These are phyloP conservation scores for Hermaeophaga mercurialis DNA, from an alignment of 2,888 invertebrate genomes.

Conservation along the genomic window DNA sequence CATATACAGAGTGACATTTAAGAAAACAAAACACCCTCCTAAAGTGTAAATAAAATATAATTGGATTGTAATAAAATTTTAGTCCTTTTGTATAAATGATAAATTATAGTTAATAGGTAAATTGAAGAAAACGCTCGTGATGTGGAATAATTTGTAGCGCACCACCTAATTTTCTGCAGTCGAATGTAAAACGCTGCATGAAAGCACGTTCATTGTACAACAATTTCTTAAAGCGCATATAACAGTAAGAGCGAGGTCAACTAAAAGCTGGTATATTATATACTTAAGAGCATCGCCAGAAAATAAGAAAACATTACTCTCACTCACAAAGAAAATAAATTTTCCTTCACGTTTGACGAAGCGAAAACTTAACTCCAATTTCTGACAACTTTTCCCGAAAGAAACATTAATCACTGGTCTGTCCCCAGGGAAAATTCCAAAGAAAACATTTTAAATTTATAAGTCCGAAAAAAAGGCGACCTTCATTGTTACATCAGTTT, in stretches of 20 bases:
- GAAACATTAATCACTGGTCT: constrained; percentile 21
- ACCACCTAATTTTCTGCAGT: too few relatives aligned
- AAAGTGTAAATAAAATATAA: too few relatives aligned
- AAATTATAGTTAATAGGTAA: too few relatives aligned
- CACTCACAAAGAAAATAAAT: constrained; percentile 23
- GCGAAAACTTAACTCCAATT: constrained; percentile 27
- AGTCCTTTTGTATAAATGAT: too few relatives aligned
- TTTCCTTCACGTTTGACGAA: constrained; percentile 21
- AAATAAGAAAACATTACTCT: constrained; percentile 26
- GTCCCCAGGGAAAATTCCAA: constrained; percentile 18
- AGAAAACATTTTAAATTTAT: constrained; percentile 21
- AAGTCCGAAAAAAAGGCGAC: constrained; percentile 16
- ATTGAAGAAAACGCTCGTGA: too few relatives aligned
- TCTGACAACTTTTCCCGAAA: constrained; percentile 24
- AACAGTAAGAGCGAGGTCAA: not conserved
- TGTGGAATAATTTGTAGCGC: too few relatives aligned
- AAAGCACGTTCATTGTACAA: too few relatives aligned
- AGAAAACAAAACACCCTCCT: too few relatives aligned
- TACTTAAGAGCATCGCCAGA: constrained; percentile 12
- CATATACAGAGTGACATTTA: too few relatives aligned
- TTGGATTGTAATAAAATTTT: too few relatives aligned
- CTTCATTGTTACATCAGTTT: constrained; percentile 12
- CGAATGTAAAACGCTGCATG: too few relatives aligned
- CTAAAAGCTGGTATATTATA: constrained; percentile 4
- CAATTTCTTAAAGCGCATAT: too few relatives aligned